Conservation (phyloP, 2,888 invertebrate species). For the Calameuta pallipes region DNA sequence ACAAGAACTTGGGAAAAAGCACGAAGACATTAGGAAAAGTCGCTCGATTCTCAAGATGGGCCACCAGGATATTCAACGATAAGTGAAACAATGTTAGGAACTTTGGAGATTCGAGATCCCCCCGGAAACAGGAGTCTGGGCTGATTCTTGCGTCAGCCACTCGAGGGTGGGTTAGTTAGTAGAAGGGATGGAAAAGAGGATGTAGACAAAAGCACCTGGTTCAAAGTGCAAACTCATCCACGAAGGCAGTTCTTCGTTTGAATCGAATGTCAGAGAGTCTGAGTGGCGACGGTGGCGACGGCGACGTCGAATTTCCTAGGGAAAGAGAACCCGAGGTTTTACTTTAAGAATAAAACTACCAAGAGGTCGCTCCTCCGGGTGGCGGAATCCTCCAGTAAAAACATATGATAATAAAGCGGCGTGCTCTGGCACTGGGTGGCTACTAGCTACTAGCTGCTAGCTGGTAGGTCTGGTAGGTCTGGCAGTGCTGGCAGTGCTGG, state of each 20-base stretch:
- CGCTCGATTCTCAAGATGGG: not conserved
- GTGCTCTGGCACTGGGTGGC: slow-evolving; percentile 21
- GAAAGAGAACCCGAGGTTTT: slow-evolving; percentile 29
- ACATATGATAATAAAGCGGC: slow-evolving; percentile 60
- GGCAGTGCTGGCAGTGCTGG: not conserved
- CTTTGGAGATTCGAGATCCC: not conserved
- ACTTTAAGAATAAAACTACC: slow-evolving; percentile 33
- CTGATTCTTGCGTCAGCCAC: not conserved
- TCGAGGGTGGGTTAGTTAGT: slow-evolving; percentile 10
- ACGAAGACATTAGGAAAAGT: slow-evolving; percentile 4
- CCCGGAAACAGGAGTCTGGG: not conserved
- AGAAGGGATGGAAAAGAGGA: slow-evolving; percentile 23
- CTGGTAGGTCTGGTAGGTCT: not conserved
- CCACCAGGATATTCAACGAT: not conserved
- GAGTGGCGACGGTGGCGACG: not conserved
- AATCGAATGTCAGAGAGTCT: not conserved
- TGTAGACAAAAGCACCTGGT: slow-evolving; percentile 9
- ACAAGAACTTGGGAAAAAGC: slow-evolving; percentile 11
- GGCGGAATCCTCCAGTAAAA: slow-evolving; percentile 49
- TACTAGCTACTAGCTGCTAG: slow-evolving; percentile 11
- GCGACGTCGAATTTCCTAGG: slow-evolving; percentile 15
- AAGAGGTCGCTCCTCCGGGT: slow-evolving; percentile 29
- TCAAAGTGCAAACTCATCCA: not conserved
- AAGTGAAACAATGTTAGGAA: not conserved
- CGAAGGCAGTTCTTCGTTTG: not conserved